Conservation (phyloP, 2,888 invertebrate genomes). For the Pseudococcus longispinus region DNA sequence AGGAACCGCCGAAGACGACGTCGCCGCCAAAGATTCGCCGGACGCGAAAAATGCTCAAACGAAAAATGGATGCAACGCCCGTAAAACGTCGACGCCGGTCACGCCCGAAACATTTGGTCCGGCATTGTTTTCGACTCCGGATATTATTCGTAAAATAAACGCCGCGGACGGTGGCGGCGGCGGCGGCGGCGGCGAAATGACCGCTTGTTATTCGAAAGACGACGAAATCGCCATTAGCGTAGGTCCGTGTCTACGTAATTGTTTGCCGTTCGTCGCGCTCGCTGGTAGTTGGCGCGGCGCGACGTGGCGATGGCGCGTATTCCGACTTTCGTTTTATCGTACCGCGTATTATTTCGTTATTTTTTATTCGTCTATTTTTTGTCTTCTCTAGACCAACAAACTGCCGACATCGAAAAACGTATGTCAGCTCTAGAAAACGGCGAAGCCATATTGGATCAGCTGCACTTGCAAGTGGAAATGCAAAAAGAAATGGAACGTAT, state of each 20-base stretch:
- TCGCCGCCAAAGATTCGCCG: background rate
- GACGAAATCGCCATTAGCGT: background rate
- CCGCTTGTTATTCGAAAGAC: background rate
- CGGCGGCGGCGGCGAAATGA: background rate
- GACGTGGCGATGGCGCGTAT: too few relatives aligned
- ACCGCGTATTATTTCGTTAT: too few relatives aligned
- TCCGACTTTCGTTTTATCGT: too few relatives aligned
- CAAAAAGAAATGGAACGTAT: conserved; percentile 23
- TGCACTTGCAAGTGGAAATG: conserved; percentile 34
- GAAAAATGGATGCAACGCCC: background rate
- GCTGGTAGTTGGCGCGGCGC: too few relatives aligned
- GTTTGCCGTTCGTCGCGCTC: too few relatives aligned
- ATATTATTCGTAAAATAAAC: conserved; percentile 74
- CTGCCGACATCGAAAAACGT: conserved; percentile 44
- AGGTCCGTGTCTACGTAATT: background rate
- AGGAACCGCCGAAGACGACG: background rate
- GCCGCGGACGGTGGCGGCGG: background rate
- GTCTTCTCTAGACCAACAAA: background rate
- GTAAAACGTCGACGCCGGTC: conserved; percentile 4
- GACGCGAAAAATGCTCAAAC: background rate
- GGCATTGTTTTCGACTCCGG: conserved; percentile 78
- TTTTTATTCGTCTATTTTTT: background rate
- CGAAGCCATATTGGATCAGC: conserved; percentile 33
- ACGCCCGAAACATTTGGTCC: conserved; percentile 63
- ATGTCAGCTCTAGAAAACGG: conserved; percentile 53